Conservation (phyloP, 2,113 vertebrate species). For the Anhinga anhinga region DNA sequence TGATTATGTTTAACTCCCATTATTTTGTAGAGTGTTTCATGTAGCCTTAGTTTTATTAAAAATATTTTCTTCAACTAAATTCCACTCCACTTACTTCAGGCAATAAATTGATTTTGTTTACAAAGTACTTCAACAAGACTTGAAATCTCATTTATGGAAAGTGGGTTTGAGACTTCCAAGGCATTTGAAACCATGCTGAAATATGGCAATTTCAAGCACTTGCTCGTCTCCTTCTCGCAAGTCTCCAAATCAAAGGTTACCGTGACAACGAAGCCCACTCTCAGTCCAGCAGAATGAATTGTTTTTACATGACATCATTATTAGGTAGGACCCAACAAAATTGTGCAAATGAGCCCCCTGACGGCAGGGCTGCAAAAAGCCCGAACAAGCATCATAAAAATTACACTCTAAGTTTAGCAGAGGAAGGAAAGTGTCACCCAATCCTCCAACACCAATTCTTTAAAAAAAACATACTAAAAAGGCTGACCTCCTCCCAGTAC, state of each 20-base stretch:
- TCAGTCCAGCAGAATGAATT: neutral
- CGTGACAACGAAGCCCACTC: conserved; percentile 38
- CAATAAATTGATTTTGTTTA: conserved; percentile 47
- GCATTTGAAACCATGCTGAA: conserved; percentile 39
- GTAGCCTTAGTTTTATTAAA: neutral
- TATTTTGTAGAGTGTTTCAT: neutral
- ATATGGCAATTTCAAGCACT: conserved; percentile 56
- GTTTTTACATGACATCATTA: neutral
- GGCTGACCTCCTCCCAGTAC: neutral
- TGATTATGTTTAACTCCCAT: neutral
- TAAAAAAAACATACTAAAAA: neutral
- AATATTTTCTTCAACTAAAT: neutral
- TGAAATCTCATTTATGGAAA: conserved; percentile 39
- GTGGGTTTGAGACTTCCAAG: neutral
- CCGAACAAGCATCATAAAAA: neutral
- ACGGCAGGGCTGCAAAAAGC: neutral
- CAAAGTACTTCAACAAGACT: conserved; percentile 31
- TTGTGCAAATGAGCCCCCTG: conserved; percentile 23
- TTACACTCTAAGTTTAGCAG: neutral
- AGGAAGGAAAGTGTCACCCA: neutral
- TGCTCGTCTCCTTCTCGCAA: conserved; percentile 31
- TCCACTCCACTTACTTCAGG: neutral
- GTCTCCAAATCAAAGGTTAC: conserved; percentile 45
- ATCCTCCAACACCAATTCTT: neutral
- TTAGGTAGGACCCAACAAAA: conserved; percentile 18